Evolutionary conservation across 2,797 vertebrate species (phyloP).

Genomic region (Poeciliopsis turneri): DNA sequence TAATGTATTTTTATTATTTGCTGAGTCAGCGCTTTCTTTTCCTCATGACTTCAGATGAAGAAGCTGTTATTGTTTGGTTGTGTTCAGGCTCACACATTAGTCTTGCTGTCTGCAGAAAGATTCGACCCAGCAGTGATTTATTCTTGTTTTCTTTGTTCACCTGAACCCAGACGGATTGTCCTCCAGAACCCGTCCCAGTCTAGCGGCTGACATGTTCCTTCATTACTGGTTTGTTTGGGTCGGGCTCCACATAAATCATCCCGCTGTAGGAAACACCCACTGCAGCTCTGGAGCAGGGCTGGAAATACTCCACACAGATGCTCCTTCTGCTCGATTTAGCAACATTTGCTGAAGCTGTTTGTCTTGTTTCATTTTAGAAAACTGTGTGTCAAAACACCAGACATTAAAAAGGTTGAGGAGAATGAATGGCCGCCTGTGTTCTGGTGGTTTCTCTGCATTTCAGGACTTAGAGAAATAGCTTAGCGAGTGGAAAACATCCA

Average conservation of each 20-base stretch:
- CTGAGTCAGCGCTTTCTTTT: not conserved
- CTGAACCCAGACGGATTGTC: not conserved
- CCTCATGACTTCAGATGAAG: not conserved
- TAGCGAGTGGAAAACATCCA: not conserved
- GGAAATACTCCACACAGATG: conserved; percentile 16
- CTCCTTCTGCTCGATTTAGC: not conserved
- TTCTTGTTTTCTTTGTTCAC: conserved; percentile 1
- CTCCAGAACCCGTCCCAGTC: not conserved
- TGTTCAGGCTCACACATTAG: not conserved
- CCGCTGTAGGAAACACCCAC: conserved; percentile 9
- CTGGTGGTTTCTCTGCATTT: not conserved
- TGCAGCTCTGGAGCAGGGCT: conserved; percentile 6
- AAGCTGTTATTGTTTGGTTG: not conserved
- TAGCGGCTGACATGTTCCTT: not conserved
- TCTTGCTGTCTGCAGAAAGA: not conserved
- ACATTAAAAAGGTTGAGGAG: not conserved
- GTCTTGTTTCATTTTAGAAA: not conserved
- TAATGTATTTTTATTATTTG: not conserved
- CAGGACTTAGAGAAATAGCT: not conserved
- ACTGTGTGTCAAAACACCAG: not conserved
- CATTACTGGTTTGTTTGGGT: not conserved
- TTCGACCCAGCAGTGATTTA: not conserved
- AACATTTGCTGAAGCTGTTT: not conserved
- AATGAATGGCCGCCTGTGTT: not conserved
- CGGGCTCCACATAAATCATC: conserved; percentile 13